Percentiles rank a stretch among this genome's conserved stretches.
phyloP scores from a whole-genome alignment of 2,797 vertebrate genomes.

The Gymnodraco acuticeps region DNA sequence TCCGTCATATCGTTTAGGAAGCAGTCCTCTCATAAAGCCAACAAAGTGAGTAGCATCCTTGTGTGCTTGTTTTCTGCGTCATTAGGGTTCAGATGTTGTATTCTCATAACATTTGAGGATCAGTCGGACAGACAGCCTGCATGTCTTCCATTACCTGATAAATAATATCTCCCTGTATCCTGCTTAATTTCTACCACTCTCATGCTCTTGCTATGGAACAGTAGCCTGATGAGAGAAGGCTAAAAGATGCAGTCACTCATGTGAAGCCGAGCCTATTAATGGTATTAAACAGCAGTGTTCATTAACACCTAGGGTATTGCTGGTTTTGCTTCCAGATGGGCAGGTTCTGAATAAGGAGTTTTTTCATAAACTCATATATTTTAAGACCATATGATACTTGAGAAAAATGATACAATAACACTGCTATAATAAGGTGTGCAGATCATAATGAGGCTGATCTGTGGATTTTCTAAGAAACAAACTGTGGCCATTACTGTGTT shows the following conservation, averaged over 20 bases:
- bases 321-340: not conserved
- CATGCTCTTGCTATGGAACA: slow-evolving; percentile 11
- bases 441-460: slow-evolving; percentile 53
- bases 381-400: not conserved
- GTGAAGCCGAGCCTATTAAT: slow-evolving; percentile 12
- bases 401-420: not conserved
- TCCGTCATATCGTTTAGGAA: slow-evolving; percentile 92
- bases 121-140: slow-evolving; percentile 20
- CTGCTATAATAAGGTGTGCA: slow-evolving; percentile 16
- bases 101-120: slow-evolving; percentile 22
- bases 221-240: not conserved
- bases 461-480: slow-evolving; percentile 42
- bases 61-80: slow-evolving; percentile 12
- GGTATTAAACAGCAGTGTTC: slow-evolving; percentile 21
- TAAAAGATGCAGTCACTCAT: slow-evolving; percentile 16
- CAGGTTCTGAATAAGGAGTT: not conserved
- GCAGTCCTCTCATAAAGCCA: slow-evolving; percentile 89
- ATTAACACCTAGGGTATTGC: slow-evolving; percentile 29
- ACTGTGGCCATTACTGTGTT: slow-evolving; percentile 30
- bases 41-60: slow-evolving; percentile 88
- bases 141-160: slow-evolving; percentile 15
- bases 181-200: slow-evolving; percentile 7
- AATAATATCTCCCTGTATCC: slow-evolving; percentile 34
- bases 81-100: slow-evolving; percentile 18
- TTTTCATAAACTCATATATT: slow-evolving; percentile 21